Evolutionary conservation across 1,140 invertebrate species (phyloP), one percentile per base, ranked within the genome.

Genomic region (fruit fly (Drosophila melanogaster)): DNA sequence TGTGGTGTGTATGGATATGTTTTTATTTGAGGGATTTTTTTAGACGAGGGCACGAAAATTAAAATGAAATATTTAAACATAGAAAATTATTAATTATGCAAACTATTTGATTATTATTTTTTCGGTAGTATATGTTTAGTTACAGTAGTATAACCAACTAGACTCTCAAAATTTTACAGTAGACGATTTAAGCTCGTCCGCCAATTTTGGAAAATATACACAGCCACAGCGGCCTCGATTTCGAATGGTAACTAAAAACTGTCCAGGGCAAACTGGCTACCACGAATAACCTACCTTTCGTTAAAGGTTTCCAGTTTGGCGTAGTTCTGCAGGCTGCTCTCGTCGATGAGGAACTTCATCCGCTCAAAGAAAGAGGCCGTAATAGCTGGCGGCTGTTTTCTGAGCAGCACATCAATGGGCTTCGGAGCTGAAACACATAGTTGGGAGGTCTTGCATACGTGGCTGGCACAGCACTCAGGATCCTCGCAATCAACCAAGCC

Each of bases 271-370:
- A 86, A 81, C 62, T 74, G 77, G 85, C 73, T 80, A 89, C 84
- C 60, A 90, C 58, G 44, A 65, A 90, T 54, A 75, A 93, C 95
- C 94, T 95, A 99, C 98, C 97, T 99, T 94, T 98, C 97, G 93
- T 99, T 99, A 93, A 99, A 99, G 6, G 97, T 97, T 85, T 98
- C 97, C 81, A 96, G 95, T 72, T 97, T 96, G 15, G 98, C 98
- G 92, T 99, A 99, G 92, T 97, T 98, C 93, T 99, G 98, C 15
- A 99, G 95, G 93, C 98, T 98, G 90, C 98, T 97, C 92, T 99
- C 98, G 93, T 99, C 98, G 75, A 99, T 98, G 41, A 99, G 94
- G 93, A 99, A 99, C 91, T 98, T 97, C 96, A 99, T 98, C 89
- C 98, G 95, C 92, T 99, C 98, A 92, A 98, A 99, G 94, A 99